These are phyloP conservation scores for Caranx melampygus DNA, from an alignment of 2,113 vertebrate species.

Conservation along the genomic window DNA sequence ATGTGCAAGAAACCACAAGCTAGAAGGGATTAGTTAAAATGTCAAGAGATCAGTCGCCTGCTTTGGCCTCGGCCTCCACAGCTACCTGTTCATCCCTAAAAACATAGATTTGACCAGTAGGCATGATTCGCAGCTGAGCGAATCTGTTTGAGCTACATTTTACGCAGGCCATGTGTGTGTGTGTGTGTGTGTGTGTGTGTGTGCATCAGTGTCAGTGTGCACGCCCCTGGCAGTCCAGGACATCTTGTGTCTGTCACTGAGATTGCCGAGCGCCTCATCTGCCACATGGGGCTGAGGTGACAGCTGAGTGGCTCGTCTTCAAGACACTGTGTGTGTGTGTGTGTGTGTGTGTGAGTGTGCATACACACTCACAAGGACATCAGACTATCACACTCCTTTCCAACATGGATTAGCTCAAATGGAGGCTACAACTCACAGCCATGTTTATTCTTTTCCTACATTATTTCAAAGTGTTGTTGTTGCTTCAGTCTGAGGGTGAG, in stretches of 20 bases:
- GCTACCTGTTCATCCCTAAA: constrained; percentile 96
- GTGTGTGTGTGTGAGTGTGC: constrained; percentile 16
- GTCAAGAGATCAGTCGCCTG: constrained; percentile 91
- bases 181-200: constrained; percentile 22
- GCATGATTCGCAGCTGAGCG: constrained; percentile 88
- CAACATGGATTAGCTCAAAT: constrained; percentile 55
- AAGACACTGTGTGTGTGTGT: constrained; percentile 35
- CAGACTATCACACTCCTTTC: constrained; percentile 40
- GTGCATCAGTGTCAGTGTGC: constrained; percentile 72
- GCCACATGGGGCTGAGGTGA: constrained; percentile 68
- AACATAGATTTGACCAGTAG: constrained; percentile 90
- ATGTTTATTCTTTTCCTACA: neutral
- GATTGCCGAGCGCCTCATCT: constrained; percentile 82
- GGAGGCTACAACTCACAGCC: neutral
- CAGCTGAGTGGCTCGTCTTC: constrained; percentile 70
- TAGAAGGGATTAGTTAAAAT: constrained; percentile 96
- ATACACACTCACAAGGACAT: constrained; percentile 21
- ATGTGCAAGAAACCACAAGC: constrained; percentile 91
- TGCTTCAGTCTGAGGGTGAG: no score
- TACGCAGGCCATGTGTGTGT: constrained; percentile 39
- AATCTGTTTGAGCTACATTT: constrained; percentile 76
- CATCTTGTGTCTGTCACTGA: constrained; percentile 94
- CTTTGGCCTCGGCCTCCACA: constrained; percentile 79
- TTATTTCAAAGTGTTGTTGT: no score
- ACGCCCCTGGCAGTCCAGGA: constrained; percentile 88